Percentiles rank a stretch among this genome's conserved stretches.
Conservation (phyloP, 2,888 invertebrate genomes). For the Tachina lurida region DNA sequence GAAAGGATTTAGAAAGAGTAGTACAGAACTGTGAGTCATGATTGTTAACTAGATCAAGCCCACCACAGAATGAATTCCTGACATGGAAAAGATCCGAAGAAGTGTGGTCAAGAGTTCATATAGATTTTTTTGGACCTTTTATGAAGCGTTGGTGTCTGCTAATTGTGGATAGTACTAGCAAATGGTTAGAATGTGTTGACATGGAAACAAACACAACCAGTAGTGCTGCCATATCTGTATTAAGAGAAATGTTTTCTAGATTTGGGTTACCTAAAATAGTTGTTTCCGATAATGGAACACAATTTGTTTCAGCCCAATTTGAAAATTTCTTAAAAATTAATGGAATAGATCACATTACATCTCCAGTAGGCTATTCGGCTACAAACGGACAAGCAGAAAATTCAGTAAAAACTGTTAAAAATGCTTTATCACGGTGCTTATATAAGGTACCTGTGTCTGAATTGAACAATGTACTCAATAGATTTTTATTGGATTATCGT, state of each 20-base stretch:
- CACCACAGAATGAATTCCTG: conserved; percentile 63
- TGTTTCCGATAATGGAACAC: no score
- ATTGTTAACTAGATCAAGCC: conserved; percentile 34
- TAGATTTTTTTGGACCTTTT: conserved; percentile 65
- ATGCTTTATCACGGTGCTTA: no score
- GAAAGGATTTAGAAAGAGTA: conserved; percentile 58
- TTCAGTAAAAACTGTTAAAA: no score
- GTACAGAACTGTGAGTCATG: conserved; percentile 60
- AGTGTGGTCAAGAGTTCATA: conserved; percentile 56
- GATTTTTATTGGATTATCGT: no score
- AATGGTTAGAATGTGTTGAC: conserved; percentile 71
- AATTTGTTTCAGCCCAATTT: no score
- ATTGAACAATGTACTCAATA: no score
- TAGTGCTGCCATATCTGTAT: conserved; percentile 38
- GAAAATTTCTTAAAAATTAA: no score
- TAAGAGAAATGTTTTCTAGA: conserved; percentile 71
- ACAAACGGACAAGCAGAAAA: no score
- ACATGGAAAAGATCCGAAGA: conserved; percentile 52
- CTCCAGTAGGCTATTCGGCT: no score
- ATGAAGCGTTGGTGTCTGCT: conserved; percentile 43
- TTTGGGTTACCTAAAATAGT: conserved; percentile 73
- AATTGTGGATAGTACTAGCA: no score
- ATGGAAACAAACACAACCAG: conserved; percentile 69
- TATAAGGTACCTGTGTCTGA: no score
- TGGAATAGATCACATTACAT: no score